Base-by-base conservation (phyloP, 2,113 vertebrate species). In the Anguilla japonica region DNA sequence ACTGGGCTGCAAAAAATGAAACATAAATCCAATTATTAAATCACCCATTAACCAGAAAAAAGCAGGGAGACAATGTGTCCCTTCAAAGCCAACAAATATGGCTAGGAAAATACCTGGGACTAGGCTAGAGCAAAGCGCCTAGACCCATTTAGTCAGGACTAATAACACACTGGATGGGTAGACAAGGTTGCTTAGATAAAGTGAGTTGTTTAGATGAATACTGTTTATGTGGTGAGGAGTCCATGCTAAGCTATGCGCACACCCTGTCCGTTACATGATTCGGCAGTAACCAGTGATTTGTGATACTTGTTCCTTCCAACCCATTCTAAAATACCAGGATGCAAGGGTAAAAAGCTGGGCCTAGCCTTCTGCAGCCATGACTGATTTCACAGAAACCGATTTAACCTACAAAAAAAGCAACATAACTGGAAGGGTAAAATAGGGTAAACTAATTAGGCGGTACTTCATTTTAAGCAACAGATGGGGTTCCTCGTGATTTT, bases 361-460 rank as follows among this genome's bases (percentile, higher is more conserved):
- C 8, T 67, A 67, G 26, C 60, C 34, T 67, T 67, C 22, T 67
- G 34, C n/a, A 34, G 34, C n/a, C 71, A n/a, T 75, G 26, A 29
- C 71, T 34, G 71, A 75, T 75, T 75, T 34, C n/a, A 75, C 20
- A n/a, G 50, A 26, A 34, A 9, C 26, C 2, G 5, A 75, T 75
- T n/a, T 75, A 7, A n/a, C 71, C 50, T 34, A 75, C 2, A 14
- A 34, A 14, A n/a, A 75, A n/a, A 29, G 71, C n/a, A 57, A 79
- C 41, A 57, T 60, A 41, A 22, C 29, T 40, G 50, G 75, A 85
- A 57, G 41, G 20, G 40, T 53, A n/a, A 85, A 87, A 84, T 29
- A 56, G 46, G 56, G 56, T 40, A 89, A 78, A 84, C 40, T 88
- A 87, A 89, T 88, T 87, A 87, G 60, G n/a, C 41, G 3, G n/a